Evolutionary conservation across 1,140 invertebrate species (phyloP).

Genomic region (Eumaeus atala): DNA sequence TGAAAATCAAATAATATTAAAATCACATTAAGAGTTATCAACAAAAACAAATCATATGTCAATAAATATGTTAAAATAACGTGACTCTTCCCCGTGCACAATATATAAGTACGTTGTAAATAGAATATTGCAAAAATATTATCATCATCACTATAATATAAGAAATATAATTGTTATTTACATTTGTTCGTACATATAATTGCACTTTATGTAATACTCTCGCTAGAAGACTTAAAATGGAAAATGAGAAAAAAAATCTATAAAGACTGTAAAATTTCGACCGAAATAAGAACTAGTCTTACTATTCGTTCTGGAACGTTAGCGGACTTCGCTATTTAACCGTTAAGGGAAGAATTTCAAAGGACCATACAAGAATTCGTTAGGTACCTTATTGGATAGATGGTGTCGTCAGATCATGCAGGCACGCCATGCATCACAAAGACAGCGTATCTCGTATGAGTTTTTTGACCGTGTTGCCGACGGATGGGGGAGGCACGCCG

Average conservation of each 20-base stretch:
- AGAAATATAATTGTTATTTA: conserved; percentile 34
- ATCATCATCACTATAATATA: conserved; percentile 9
- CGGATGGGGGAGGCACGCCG: conserved; percentile 81
- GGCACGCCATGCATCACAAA: conserved; percentile 72
- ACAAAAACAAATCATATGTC: conserved; percentile 22
- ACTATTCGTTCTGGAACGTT: not conserved
- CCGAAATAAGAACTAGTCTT: not conserved
- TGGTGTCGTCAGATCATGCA: conserved; percentile 11
- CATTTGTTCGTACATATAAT: conserved; percentile 35
- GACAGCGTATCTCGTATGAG: conserved; percentile 91
- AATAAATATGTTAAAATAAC: conserved; percentile 20
- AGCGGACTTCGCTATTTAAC: not conserved
- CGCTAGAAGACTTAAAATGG: conserved; percentile 3
- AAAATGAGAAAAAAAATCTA: not conserved
- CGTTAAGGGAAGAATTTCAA: too few relatives aligned
- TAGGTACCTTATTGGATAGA: conserved; percentile 1
- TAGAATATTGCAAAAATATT: conserved; percentile 25
- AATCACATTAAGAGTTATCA: conserved; percentile 16
- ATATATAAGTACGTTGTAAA: conserved; percentile 38
- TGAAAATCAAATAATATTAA: conserved; percentile 7
- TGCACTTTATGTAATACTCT: conserved; percentile 28
- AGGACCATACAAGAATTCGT: too few relatives aligned
- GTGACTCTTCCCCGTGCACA: conserved; percentile 22
- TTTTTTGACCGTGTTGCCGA: conserved; percentile 92
- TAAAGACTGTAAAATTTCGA: not conserved